These are phyloP conservation scores for Eptatretus atami DNA, from an alignment of 2,797 vertebrate genomes.

Conservation along the genomic window DNA sequence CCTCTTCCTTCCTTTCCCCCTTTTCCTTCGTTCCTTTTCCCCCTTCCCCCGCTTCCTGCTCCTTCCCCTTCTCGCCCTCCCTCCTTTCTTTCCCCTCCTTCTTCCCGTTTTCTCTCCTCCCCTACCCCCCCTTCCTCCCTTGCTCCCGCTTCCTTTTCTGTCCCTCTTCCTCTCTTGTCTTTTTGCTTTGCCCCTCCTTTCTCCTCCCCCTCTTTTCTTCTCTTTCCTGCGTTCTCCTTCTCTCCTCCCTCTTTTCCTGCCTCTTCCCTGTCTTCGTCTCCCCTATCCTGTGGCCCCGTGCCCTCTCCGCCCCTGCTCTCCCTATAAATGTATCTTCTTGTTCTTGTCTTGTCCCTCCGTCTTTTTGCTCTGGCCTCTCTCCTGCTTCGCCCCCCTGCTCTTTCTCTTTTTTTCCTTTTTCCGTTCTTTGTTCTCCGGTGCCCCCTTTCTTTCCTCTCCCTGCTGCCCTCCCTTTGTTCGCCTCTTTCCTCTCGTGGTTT, in stretches of 20 bases:
- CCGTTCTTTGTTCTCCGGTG: neutral
- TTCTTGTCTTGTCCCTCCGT: neutral
- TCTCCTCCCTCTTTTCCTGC: neutral
- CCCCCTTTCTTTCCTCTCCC: neutral
- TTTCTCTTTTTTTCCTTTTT: neutral
- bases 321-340: neutral
- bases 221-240: neutral
- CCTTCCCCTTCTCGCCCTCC: neutral
- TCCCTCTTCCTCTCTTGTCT: neutral
- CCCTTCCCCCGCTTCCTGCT: neutral
- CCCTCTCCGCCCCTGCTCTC: neutral
- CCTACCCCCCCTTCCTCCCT: neutral
- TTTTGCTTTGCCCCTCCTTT: neutral
- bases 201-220: neutral
- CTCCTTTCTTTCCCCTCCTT: neutral
- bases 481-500: neutral
- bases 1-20: neutral
- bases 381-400: neutral
- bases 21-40: neutral
- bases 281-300: neutral
- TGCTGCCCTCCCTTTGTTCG: neutral
- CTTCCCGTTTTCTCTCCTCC: neutral
- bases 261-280: neutral
- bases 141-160: neutral
- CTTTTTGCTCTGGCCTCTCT: neutral